These are phyloP conservation scores for Agrochola lychnidis DNA, from an alignment of 2,888 invertebrate genomes.

Conservation along the genomic window DNA sequence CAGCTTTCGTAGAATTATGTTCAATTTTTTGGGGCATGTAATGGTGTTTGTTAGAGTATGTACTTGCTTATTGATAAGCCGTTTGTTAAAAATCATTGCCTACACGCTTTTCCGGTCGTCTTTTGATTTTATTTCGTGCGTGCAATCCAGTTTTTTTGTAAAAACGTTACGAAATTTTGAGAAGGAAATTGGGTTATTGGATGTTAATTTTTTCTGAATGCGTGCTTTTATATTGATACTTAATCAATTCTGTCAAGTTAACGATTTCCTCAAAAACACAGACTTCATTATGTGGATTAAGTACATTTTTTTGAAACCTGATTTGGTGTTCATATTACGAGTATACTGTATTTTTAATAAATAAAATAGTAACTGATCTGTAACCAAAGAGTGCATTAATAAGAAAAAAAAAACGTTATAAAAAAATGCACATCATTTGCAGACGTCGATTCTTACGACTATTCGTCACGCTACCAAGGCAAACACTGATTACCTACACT, in stretches of 20 bases:
- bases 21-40: constrained; percentile 36
- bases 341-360: neutral
- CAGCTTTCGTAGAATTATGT: constrained; percentile 28
- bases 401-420: neutral
- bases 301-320: too few species aligned
- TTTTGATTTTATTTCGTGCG: constrained; percentile 20
- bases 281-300: neutral
- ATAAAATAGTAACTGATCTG: neutral
- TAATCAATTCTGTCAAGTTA: neutral
- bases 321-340: neutral
- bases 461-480: too few species aligned
- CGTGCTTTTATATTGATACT: neutral
- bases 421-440: neutral
- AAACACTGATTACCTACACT: too few species aligned
- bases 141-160: neutral
- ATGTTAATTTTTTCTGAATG: neutral
- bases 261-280: neutral
- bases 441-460: too few species aligned
- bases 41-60: constrained; percentile 25
- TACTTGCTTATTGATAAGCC: constrained; percentile 12
- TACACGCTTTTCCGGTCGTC: neutral
- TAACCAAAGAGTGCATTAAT: neutral
- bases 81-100: constrained; percentile 29
- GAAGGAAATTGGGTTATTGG: neutral
- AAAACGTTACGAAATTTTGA: neutral